Base-by-base conservation (phyloP, 2,888 invertebrate species). In the Eupithecia exiguata region DNA sequence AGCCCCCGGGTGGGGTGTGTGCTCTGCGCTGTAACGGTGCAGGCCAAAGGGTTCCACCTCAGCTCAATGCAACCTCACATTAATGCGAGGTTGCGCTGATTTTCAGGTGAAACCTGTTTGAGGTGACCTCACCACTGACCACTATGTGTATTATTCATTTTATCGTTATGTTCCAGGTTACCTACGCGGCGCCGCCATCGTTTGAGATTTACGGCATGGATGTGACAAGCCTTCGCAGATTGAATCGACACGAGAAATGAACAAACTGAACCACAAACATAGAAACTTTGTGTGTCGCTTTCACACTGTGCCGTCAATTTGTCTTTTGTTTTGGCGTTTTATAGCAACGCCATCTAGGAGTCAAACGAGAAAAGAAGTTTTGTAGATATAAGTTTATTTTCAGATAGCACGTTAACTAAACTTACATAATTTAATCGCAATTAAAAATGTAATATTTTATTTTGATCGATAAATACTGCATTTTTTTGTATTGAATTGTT, bases 131-230 rank as follows among this genome's bases (percentile, higher is more conserved):
- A n/a, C n/a, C n/a, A n/a, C 30, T 30, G 30, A 1, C 30, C 30
- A 30, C n/a, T n/a, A n/a, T n/a, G n/a, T n/a, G 30, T 1, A 30
- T 30, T 30, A 30, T 1, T 14, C 0, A 49, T 9, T n/a, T 49
- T 49, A n/a, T n/a, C n/a, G 1, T n/a, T 49, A 0, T 12, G 10
- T 74, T 74, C n/a, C 83, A 91, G 91, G 90, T 91, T 12, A 84
- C 69, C n/a, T 89, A 91, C 67, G 84, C 85, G 49, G 89, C 89
- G 72, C 84, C 90, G 0, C 84, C 91, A 0, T 5, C 78, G 0
- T 94, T 92, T 76, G 58, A 80, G 0, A 92, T 94, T 40, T 93
- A 90, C 77, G 94, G 94, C 10, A 92, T 94, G 92, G 90, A 90
- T 4, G 91, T 94, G 12, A 90, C 91, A 7, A 89, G 87, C 79